Evolutionary conservation across 1,140 invertebrate genomes (phyloP).

Genomic region (Magallana ariakensis): DNA sequence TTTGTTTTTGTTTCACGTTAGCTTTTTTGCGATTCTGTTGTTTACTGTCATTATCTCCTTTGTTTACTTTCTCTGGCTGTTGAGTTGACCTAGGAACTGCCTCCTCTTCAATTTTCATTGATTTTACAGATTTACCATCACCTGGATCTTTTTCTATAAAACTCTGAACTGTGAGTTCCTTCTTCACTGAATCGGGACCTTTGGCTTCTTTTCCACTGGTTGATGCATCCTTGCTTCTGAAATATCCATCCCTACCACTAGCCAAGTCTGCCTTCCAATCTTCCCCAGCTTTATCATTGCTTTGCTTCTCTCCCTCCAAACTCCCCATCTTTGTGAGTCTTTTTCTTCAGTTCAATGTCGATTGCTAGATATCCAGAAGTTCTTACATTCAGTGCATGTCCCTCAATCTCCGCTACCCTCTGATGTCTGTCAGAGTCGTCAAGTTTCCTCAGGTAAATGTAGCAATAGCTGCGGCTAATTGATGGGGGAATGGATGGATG

Average conservation of each 20-base stretch:
- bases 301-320: not conserved
- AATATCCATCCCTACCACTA: not conserved
- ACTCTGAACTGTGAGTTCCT: conserved; percentile 10
- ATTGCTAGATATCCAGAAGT: not conserved
- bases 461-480: not conserved
- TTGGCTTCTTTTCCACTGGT: not conserved
- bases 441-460: not conserved
- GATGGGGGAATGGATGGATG: conserved; percentile 7
- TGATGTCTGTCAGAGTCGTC: not conserved
- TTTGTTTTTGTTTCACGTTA: not conserved
- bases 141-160: not conserved
- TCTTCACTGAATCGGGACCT: not conserved
- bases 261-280: not conserved
- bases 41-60: not conserved
- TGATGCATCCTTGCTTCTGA: not conserved
- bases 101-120: not conserved
- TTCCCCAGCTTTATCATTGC: not conserved
- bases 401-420: not conserved
- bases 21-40: not conserved
- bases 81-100: not conserved
- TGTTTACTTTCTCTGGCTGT: not conserved
- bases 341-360: not conserved
- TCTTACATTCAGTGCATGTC: too few species aligned
- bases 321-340: not conserved
- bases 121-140: not conserved